phyloP scores from a whole-genome alignment of 1,140 invertebrate species.

The Lordiphosa collinella region DNA sequence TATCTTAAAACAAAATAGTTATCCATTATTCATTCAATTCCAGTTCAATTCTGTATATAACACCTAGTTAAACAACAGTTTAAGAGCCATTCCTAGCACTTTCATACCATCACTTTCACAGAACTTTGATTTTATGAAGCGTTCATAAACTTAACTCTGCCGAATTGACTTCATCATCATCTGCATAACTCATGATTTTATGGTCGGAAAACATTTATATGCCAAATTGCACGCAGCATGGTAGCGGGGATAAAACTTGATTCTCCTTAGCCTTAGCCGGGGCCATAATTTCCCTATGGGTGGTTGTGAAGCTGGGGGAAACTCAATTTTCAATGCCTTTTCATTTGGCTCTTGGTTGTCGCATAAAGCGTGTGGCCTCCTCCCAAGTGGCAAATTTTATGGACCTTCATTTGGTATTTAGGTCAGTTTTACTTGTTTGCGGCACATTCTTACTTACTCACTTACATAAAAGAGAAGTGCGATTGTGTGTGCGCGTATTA shows the following conservation, averaged over 20 bases:
- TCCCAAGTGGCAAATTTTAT: conserved; percentile 53
- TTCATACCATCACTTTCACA: no score
- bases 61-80: no score
- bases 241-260: no score
- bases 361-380: conserved; percentile 19
- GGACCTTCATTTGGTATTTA: conserved; percentile 73
- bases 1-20: no score
- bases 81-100: no score
- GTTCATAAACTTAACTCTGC: conserved; percentile 32
- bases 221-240: no score
- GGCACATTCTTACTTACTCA: conserved; percentile 13
- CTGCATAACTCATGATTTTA: conserved; percentile 17
- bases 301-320: not conserved
- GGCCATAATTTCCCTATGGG: not conserved
- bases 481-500: conserved; percentile 5
- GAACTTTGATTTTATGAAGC: conserved; percentile 9
- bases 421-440: conserved; percentile 56
- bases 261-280: not conserved
- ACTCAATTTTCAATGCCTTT: not conserved
- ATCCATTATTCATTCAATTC: no score
- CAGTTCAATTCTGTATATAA: no score
- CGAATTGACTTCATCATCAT: conserved; percentile 32
- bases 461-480: conserved; percentile 5
- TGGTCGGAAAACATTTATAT: no score
- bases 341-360: not conserved